Evolutionary conservation across 2,888 invertebrate genomes (phyloP), one percentile per base, ranked within the genome.

Genomic region (Pseudococcus viburni): DNA sequence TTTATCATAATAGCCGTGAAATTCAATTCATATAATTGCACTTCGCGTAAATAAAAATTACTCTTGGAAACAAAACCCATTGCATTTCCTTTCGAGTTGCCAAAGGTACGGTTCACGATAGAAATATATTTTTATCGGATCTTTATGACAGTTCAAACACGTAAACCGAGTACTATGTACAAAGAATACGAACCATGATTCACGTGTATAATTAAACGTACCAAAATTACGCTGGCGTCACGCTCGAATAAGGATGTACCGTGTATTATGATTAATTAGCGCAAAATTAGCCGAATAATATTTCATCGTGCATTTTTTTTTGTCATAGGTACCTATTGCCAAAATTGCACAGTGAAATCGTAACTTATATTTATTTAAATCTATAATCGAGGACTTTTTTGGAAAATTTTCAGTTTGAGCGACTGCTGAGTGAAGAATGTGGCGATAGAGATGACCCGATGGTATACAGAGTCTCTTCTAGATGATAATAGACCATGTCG

Each of bases 401-500:
- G 22, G 77, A 77, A 42, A 77, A 77, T 15, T 33, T 33, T 33
- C 3, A 1, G 26, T 17, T 73, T 77, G 33, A 39, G 77, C 19
- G 77, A 39, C 39, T 33, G 26, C 26, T 33, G 26, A 2, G 26
- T 42, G 39, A 39, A 77, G 77, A 77, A 77, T 77, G 77, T 46
- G 46, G 46, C 26, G 80, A 83, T 73, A 22, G 26, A 46, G 77
- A 85, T 85, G 85, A 85, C 85, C 59, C 55, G 39, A 39, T n/a
- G 17, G 51, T n/a, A 9, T 33, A 33, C 26, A 33, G 5, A 19
- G 51, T 39, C 51, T 33, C 85, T 39, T 85, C 85, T 59, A 26
- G 85, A 64, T 85, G 64, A 85, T 85, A 85, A 85, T 39, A 85
- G n/a, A 85, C 85, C 85, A 64, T 85, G 59, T 85, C 85, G 59